Evolutionary conservation across 2,113 vertebrate species (phyloP), one percentile per base, ranked within the genome.

Genomic region (Scortum barcoo): DNA sequence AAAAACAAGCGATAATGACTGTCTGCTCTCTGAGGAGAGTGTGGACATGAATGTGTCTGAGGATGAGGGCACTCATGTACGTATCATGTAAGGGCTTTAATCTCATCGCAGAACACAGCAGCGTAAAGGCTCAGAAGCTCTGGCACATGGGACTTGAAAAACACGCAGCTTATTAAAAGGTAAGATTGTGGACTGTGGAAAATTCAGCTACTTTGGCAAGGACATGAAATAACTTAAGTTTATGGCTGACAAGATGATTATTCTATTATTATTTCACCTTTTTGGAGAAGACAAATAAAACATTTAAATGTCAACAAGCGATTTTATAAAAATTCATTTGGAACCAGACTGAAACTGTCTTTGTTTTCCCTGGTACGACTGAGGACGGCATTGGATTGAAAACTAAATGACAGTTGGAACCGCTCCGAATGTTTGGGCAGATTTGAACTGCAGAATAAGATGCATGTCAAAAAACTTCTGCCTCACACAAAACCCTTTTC

Each of bases 41-140:
- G 13, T 30, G 24, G 2, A n/a, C 36, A 61, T 46, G 40, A n/a
- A n/a, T 58, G 66, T 3, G 1, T 62, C 24, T 6, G 1, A 20
- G 26, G 36, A 22, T 61, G 53, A n/a, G 22, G 44, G 54, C 20
- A 3, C 53, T 50, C 68, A 38, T 51, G 38, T 61, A 56, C 0
- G 3, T 36, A n/a, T 53, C 80, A n/a, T n/a, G n/a, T 60, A 48
- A 60, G 53, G 44, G 57, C 24, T 70, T 74, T 79, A 30, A 73
- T 65, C 58, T 61, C n/a, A n/a, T n/a, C n/a, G 33, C 40, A 28
- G 40, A 68, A 54, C 7, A 1, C 28, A 24, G 50, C 7, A 54
- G 60, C 10, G 20, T 11, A 71, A 76, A 65, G 46, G 16, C 17
- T 69, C 14, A 5, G 33, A 62, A 60, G 56, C 44, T 76, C 30